Percentiles rank a stretch among this genome's conserved stretches.
phyloP scores from a whole-genome alignment of 23 tunicate genomes.

The Styela clava region DNA sequence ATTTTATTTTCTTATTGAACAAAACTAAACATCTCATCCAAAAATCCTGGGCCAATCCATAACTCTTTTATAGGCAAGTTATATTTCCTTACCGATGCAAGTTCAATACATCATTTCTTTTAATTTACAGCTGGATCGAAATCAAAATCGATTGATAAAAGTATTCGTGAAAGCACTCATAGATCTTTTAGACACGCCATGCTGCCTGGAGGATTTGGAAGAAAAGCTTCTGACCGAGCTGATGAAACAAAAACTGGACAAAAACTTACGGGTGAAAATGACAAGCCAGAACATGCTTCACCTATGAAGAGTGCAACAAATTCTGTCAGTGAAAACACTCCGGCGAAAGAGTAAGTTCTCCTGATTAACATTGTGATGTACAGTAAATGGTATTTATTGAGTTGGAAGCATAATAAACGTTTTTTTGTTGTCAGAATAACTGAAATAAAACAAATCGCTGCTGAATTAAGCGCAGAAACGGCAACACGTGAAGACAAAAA shows the following conservation, averaged over 20 bases:
- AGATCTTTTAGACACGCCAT: conserved; percentile 6
- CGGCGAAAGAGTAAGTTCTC: neutral
- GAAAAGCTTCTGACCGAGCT: neutral
- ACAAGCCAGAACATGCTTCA: neutral
- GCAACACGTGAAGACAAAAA: neutral
- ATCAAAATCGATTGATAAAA: neutral
- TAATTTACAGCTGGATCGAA: conserved; percentile 1
- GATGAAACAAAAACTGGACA: neutral
- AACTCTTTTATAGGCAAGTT: too few relatives aligned
- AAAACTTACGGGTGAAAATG: neutral
- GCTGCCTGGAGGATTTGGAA: neutral
- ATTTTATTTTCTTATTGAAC: too few relatives aligned
- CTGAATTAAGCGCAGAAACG: neutral
- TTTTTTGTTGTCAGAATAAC: neutral
- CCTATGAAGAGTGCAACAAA: neutral
- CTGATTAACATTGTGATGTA: too few relatives aligned
- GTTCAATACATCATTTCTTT: too few relatives aligned
- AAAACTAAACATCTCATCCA: too few relatives aligned
- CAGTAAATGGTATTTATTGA: too few relatives aligned
- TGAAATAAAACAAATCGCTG: neutral
- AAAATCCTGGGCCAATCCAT: too few relatives aligned
- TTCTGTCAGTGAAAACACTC: neutral
- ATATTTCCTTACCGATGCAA: too few relatives aligned
- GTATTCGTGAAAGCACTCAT: neutral
- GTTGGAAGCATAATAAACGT: too few relatives aligned